phyloP scores from a whole-genome alignment of 1,140 invertebrate species.

The Cotesia chilonis region DNA sequence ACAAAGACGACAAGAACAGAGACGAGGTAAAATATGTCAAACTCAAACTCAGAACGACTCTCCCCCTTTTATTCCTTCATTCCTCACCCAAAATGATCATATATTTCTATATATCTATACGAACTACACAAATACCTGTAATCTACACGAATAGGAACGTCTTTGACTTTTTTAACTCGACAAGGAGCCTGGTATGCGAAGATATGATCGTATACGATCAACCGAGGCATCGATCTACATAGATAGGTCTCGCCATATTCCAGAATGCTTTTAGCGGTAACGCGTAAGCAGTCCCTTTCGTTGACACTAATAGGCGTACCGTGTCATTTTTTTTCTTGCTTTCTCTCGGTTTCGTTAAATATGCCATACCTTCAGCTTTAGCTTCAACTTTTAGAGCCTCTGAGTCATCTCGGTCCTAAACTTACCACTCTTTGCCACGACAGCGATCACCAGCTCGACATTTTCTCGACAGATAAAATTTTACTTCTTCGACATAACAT shows the following conservation, averaged over 20 bases:
- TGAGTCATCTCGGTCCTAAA: too few relatives aligned
- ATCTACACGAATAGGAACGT: conserved; percentile 17
- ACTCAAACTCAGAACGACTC: conserved; percentile 20
- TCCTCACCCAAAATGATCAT: background rate
- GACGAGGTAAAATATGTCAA: conserved; percentile 39
- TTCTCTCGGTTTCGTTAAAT: background rate
- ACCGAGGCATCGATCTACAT: conserved; percentile 47
- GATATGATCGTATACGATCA: conserved; percentile 39
- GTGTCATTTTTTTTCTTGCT: conserved; percentile 43
- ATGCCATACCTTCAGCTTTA: too few relatives aligned
- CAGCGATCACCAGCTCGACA: too few relatives aligned
- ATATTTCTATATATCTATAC: conserved; percentile 2
- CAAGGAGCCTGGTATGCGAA: conserved; percentile 26
- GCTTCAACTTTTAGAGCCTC: too few relatives aligned
- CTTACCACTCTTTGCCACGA: too few relatives aligned
- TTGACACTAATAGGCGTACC: conserved; percentile 52
- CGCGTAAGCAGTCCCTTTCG: conserved; percentile 29
- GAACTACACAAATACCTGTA: too few relatives aligned
- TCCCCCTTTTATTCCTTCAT: conserved; percentile 1
- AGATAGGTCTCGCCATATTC: conserved; percentile 54
- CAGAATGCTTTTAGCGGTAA: conserved; percentile 59
- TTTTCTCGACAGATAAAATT: too few relatives aligned
- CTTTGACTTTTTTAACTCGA: conserved; percentile 28
- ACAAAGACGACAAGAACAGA: conserved; percentile 34
- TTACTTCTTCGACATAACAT: too few relatives aligned